A percentile compares a stretch with the other conserved stretches of the same genome.
These are phyloP conservation scores for Trachythela sp. DNA, from an alignment of 64 coral and sea anemone genomes.

Conservation along the genomic window DNA sequence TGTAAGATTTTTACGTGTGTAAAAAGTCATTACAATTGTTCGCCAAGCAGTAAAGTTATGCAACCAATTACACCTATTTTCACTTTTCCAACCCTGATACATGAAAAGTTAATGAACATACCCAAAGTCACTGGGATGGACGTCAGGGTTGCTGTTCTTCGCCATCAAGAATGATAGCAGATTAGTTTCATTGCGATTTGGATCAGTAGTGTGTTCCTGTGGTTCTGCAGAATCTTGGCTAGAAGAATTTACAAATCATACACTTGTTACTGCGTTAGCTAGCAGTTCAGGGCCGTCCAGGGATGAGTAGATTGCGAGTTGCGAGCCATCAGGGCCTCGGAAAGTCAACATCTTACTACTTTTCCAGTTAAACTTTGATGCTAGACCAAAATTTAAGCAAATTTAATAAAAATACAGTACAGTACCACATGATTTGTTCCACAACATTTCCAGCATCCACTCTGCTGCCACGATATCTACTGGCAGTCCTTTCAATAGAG, in stretches of 20 bases:
- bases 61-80: too few relatives aligned
- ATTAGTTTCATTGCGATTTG: not conserved
- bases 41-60: too few relatives aligned
- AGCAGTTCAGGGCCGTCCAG: too few relatives aligned
- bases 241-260: not conserved
- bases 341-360: too few relatives aligned
- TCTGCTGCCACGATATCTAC: not conserved
- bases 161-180: not conserved
- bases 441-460: slow-evolving; percentile 21
- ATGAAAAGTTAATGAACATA: not conserved
- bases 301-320: too few relatives aligned
- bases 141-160: not conserved
- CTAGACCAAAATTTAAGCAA: not conserved
- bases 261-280: too few relatives aligned
- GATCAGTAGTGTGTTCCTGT: not conserved
- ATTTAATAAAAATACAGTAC: not conserved
- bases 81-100: too few relatives aligned
- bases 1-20: too few relatives aligned
- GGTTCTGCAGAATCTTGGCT: not conserved
- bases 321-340: too few relatives aligned
- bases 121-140: not conserved
- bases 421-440: not conserved
- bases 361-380: not conserved
- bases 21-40: too few relatives aligned
- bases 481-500: not conserved